Conservation (phyloP, 1,140 invertebrate species). For the Dreissena rostriformis region DNA sequence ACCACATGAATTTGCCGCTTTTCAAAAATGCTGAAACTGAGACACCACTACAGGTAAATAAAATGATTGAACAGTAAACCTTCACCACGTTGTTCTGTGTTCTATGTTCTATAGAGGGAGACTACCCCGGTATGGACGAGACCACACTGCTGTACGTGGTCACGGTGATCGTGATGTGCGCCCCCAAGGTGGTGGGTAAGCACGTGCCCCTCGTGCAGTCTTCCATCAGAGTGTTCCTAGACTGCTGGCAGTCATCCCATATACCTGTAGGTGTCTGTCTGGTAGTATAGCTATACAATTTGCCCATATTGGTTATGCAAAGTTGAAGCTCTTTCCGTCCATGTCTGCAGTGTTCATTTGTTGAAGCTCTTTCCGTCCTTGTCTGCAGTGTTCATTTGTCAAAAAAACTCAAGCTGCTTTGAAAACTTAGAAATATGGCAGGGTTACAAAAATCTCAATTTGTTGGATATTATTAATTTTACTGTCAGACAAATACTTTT, state of each 20-base stretch:
- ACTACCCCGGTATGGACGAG: constrained; percentile 89
- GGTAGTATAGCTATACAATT: not conserved
- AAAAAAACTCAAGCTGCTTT: too few relatives aligned
- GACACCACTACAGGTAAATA: too few relatives aligned
- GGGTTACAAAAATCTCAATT: too few relatives aligned
- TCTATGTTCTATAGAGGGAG: constrained; percentile 83
- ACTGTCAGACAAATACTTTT: too few relatives aligned
- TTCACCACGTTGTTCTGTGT: not conserved
- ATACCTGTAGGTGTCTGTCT: constrained; percentile 85
- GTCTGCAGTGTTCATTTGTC: too few relatives aligned
- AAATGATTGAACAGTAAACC: too few relatives aligned
- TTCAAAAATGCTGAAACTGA: too few relatives aligned
- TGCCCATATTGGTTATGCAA: not conserved
- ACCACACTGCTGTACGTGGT: constrained; percentile 91
- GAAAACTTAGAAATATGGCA: too few relatives aligned
- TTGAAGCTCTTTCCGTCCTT: not conserved
- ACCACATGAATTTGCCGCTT: too few relatives aligned
- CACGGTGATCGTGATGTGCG: constrained; percentile 92
- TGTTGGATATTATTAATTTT: too few relatives aligned
- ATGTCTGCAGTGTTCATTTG: not conserved
- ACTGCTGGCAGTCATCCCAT: constrained; percentile 90
- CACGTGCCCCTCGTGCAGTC: constrained; percentile 93
- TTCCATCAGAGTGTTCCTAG: constrained; percentile 95
- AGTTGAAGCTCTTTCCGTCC: not conserved
- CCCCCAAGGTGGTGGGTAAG: constrained; percentile 88